Percentiles rank a stretch among this genome's conserved stretches.
Conservation (phyloP, 2,888 invertebrate species). For the Agrochola lychnidis region DNA sequence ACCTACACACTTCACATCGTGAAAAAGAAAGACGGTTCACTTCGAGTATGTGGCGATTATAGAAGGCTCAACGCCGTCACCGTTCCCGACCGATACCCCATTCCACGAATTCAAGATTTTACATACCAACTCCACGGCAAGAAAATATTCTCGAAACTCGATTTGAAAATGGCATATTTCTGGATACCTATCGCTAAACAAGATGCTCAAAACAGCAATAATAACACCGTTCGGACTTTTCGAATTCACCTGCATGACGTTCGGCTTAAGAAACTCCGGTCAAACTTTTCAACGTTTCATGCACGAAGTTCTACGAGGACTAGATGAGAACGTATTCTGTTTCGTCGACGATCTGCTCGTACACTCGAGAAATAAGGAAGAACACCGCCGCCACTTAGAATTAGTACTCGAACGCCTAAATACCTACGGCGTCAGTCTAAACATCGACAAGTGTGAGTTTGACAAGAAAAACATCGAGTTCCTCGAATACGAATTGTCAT, state of each 20-base stretch:
- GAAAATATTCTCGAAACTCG: no score
- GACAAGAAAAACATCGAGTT: neutral
- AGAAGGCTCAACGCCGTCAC: conserved; percentile 3
- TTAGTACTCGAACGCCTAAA: conserved; percentile 2
- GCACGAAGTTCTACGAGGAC: no score
- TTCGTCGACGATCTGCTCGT: no score
- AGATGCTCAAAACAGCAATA: neutral
- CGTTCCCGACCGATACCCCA: no score
- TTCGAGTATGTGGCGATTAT: neutral
- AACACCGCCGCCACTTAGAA: no score
- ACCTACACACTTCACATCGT: neutral
- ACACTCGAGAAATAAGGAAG: no score
- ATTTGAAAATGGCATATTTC: no score
- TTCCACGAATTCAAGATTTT: no score
- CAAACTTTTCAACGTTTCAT: neutral
- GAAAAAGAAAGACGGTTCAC: neutral
- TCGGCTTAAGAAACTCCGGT: neutral
- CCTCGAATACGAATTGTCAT: neutral
- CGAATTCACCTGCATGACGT: neutral
- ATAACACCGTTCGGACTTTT: neutral
- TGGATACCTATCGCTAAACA: neutral
- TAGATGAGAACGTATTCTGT: no score
- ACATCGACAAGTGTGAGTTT: neutral
- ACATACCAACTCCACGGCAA: no score
- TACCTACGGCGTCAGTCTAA: conserved; percentile 1